phyloP scores from a whole-genome alignment of 2,113 vertebrate genomes.

The Morone chrysops region DNA sequence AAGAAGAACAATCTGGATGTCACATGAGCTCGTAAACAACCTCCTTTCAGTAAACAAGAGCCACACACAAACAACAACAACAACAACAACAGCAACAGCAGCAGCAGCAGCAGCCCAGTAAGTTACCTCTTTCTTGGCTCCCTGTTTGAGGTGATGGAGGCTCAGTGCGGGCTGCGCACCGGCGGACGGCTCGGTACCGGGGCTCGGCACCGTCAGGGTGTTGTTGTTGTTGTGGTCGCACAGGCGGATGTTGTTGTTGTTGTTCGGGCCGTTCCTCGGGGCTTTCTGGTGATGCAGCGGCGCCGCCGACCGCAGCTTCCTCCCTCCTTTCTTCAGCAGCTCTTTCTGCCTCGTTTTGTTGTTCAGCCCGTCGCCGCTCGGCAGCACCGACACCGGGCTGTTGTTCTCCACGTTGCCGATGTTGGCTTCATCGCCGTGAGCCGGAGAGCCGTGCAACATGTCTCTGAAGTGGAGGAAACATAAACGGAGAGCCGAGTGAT shows the following conservation, averaged over 20 bases:
- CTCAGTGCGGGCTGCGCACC: constrained; percentile 17
- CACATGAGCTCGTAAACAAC: background rate
- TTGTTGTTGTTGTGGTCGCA: background rate
- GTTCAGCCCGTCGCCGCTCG: constrained; percentile 41
- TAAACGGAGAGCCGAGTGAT: constrained; percentile 9
- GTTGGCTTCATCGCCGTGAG: constrained; percentile 50
- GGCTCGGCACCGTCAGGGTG: too few species aligned
- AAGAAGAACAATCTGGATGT: background rate
- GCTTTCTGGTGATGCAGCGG: constrained; percentile 60
- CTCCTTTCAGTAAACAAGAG: too few species aligned
- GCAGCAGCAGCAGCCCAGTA: background rate
- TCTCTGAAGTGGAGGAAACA: constrained; percentile 42
- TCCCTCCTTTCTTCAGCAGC: constrained; percentile 76
- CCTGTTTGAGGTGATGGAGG: constrained; percentile 64
- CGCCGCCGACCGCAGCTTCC: constrained; percentile 52
- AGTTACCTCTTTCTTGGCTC: constrained; percentile 73
- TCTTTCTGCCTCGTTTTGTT: constrained; percentile 61
- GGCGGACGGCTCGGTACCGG: constrained; percentile 23
- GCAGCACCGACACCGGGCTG: constrained; percentile 41
- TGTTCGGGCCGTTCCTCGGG: constrained; percentile 49
- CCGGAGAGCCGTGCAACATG: constrained; percentile 77
- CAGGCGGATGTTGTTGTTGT: constrained; percentile 53
- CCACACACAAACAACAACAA: too few species aligned
- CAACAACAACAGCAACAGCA: background rate
- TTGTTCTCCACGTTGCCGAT: constrained; percentile 77